Evolutionary conservation across 2,113 vertebrate genomes (phyloP), one percentile per base, ranked within the genome.

Genomic region (Leucoraja erinaceus): DNA sequence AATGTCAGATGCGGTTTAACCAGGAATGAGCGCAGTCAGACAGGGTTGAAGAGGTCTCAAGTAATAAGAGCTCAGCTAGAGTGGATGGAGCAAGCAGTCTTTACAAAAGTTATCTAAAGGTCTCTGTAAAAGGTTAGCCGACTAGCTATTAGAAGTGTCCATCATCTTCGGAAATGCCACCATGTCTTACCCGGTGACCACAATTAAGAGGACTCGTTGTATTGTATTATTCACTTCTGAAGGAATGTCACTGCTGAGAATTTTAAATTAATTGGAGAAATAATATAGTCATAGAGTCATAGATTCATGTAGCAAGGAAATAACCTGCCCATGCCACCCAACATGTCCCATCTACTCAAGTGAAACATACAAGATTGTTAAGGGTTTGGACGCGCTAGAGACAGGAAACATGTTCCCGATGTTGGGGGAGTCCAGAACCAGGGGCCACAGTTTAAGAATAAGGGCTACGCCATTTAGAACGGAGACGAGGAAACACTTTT

Each of bases 161-260:
- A 59, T 91, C 31, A 54, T 91, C 70, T 91, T 70, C 20, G 38
- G 90, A 91, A 91, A 72, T 91, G 90, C 38, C 90, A 91, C 38
- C 72, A 47, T 28, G 66, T 54, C 10, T 68, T 54, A 28, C 11
- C 68, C 66, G 25, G 38, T 72, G 90, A 33, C 22, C 22, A 72
- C 33, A 91, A 91, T 91, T 91, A 54, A 91, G 22, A 28, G 38
- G 54, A 54, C 4, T n/a, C 18, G 5, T 18, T 66, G 59, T 9
- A 6, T 18, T 66, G 59, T 9, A 6, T 38, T 91, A 66, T 91
- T 91, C 68, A 70, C 28, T 90, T 16, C 4, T 90, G 59, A 90
- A 70, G 18, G 16, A 38, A 9, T 31, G 68, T 25, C 31, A 68
- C n/a, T 18, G 10, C 25, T 31, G 66, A 18, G 68, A 91, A 25